These are phyloP conservation scores for Colius striatus DNA, from an alignment of 2,113 vertebrate species.

Conservation along the genomic window DNA sequence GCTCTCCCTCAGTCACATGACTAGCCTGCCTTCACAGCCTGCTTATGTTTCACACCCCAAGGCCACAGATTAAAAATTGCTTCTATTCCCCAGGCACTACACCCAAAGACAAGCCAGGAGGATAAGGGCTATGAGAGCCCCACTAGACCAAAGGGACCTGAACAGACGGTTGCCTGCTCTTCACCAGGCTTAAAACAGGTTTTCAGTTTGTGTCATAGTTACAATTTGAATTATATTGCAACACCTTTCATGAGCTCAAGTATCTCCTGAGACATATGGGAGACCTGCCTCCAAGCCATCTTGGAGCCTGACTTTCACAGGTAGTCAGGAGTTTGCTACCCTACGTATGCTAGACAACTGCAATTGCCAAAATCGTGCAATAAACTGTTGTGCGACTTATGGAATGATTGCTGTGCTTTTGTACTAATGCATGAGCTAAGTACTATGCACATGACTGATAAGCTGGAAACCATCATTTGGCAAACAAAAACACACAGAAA, in stretches of 20 bases:
- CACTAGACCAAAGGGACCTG: accelerated
- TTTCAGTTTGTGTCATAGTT: background rate
- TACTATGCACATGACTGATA: background rate
- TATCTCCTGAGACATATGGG: background rate
- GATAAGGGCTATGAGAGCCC: background rate
- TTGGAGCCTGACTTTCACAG: background rate
- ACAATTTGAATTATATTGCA: background rate
- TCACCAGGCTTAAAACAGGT: background rate
- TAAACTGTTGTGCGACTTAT: background rate
- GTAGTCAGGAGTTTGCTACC: background rate
- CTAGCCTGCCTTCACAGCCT: background rate
- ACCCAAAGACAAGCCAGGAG: background rate
- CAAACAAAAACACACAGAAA: background rate
- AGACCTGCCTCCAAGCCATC: background rate
- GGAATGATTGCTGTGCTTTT: background rate
- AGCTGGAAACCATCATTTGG: background rate
- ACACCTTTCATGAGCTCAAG: background rate
- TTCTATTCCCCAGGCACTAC: background rate
- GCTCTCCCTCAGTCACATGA: background rate
- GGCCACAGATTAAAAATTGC: background rate
- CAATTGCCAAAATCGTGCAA: background rate
- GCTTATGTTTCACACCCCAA: background rate
- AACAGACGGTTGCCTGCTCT: background rate
- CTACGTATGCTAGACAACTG: background rate
- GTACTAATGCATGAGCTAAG: background rate